phyloP scores from a whole-genome alignment of 2,113 vertebrate species.

The Stomatorhinus ivindoensis region DNA sequence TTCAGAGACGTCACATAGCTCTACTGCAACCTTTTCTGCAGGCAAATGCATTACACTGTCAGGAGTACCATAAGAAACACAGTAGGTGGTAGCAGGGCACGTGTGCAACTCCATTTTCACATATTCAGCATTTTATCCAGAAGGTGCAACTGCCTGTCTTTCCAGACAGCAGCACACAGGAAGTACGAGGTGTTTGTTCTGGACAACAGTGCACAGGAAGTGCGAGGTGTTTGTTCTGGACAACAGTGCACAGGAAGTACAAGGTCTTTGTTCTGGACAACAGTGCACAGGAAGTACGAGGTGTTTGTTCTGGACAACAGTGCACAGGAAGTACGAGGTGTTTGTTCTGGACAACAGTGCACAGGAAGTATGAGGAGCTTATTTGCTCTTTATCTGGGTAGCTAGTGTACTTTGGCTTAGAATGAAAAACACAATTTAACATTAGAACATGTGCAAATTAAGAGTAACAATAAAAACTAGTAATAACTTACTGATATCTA shows the following conservation, averaged over 20 bases:
- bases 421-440: too few relatives aligned
- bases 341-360: too few relatives aligned
- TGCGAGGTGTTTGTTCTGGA: not conserved
- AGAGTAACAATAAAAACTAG: too few relatives aligned
- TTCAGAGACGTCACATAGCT: not conserved
- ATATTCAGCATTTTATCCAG: not conserved
- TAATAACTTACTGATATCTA: too few relatives aligned
- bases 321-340: not conserved
- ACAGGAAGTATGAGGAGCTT: too few relatives aligned
- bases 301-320: not conserved
- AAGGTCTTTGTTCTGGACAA: fast-evolving
- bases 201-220: not conserved
- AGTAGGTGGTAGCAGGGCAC: not conserved
- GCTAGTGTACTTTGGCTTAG: too few relatives aligned
- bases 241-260: not conserved
- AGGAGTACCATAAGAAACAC: not conserved
- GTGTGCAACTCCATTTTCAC: not conserved
- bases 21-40: not conserved
- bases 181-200: not conserved
- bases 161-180: not conserved
- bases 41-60: not conserved
- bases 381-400: too few relatives aligned
- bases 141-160: not conserved
- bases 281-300: not conserved
- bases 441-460: too few relatives aligned